Evolutionary conservation across 37 sponge, comb jelly and placozoan genomes (phyloP).

Genomic region (Ephydatia muelleri): DNA sequence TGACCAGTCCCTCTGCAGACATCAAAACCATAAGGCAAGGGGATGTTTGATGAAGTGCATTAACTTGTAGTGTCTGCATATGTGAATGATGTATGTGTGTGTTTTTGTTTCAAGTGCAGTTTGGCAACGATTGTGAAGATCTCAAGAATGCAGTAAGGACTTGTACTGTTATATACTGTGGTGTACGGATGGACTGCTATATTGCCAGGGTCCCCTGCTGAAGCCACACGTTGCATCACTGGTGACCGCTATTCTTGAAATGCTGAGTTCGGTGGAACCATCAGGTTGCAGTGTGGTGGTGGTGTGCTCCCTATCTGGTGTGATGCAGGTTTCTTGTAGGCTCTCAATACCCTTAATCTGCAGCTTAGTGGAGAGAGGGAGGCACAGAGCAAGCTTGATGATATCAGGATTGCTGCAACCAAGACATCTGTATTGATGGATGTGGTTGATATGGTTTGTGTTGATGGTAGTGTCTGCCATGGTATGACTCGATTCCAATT

Average conservation of each 20-base stretch:
- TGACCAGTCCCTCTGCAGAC: constrained; percentile 59
- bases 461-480: background rate
- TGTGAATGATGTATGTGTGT: constrained; percentile 10
- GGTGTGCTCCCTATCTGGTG: background rate
- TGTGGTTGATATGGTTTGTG: constrained; percentile 47
- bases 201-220: constrained; percentile 57
- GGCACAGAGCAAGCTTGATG: constrained; percentile 69
- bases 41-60: background rate
- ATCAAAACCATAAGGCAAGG: constrained; percentile 51
- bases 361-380: constrained; percentile 44
- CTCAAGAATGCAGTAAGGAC: constrained; percentile 69
- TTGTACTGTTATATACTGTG: background rate
- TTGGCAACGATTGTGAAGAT: constrained; percentile 64
- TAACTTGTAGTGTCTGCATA: constrained; percentile 1
- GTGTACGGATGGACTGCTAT: background rate
- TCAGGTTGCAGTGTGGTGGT: background rate
- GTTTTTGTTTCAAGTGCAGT: constrained; percentile 22
- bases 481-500: background rate
- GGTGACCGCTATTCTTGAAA: constrained; percentile 69
- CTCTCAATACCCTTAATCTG: constrained; percentile 53
- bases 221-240: constrained; percentile 83
- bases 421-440: constrained; percentile 82
- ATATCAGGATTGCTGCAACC: constrained; percentile 51
- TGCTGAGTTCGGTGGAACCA: constrained; percentile 79
- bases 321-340: constrained; percentile 13